These are phyloP conservation scores for Pipistrellus pipistrellus DNA, from an alignment of 2,797 vertebrate species.

Conservation along the genomic window DNA sequence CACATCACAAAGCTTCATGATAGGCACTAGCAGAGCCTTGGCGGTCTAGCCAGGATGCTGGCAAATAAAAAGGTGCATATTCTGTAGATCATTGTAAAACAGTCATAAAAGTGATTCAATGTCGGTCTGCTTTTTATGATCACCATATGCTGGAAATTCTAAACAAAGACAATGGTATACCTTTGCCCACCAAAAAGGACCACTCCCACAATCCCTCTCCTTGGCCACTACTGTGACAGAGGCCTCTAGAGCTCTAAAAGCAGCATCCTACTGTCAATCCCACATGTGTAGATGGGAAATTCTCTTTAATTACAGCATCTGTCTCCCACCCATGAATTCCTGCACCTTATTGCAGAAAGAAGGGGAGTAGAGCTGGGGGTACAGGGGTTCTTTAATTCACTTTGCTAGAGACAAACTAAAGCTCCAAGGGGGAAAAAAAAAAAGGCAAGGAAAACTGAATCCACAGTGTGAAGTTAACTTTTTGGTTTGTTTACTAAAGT, in stretches of 20 bases:
- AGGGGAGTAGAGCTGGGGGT: rapidly evolving
- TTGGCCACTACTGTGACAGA: background rate
- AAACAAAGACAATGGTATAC: background rate
- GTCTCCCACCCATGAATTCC: background rate
- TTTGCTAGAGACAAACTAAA: background rate
- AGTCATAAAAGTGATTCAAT: background rate
- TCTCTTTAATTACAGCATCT: background rate
- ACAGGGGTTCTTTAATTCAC: background rate
- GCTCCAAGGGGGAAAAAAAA: background rate
- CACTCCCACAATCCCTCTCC: background rate
- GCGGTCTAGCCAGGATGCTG: background rate
- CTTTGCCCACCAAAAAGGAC: background rate
- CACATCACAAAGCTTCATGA: background rate
- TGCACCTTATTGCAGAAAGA: background rate
- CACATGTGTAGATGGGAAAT: background rate
- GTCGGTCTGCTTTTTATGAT: background rate
- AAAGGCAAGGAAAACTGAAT: background rate
- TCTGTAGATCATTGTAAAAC: background rate
- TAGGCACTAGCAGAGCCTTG: background rate
- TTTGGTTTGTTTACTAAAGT: background rate
- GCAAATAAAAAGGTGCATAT: background rate
- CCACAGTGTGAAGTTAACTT: background rate
- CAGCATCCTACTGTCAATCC: background rate
- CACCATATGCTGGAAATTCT: background rate
- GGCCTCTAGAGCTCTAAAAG: background rate